Conservation (phyloP, 2,797 vertebrate genomes). For the Mycteria americana region DNA sequence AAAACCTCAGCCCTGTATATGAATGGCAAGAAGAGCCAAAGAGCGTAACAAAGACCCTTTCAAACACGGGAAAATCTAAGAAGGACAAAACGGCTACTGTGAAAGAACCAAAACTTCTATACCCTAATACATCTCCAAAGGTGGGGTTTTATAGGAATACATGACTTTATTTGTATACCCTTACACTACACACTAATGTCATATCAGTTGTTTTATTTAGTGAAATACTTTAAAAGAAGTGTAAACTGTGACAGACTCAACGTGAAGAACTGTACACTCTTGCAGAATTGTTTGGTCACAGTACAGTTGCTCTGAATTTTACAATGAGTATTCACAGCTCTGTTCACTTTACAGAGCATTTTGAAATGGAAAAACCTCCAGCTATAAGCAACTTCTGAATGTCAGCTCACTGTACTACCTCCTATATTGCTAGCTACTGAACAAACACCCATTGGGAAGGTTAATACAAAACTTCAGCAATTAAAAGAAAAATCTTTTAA, state of each 20-base stretch:
- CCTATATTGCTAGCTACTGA: background rate
- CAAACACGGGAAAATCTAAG: background rate
- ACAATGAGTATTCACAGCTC: background rate
- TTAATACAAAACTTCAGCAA: background rate
- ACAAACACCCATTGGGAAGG: background rate
- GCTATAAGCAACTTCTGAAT: background rate
- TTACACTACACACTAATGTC: background rate
- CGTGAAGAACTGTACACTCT: background rate
- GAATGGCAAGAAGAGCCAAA: background rate
- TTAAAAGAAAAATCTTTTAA: background rate
- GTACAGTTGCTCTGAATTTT: background rate
- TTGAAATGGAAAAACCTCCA: background rate
- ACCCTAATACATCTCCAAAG: background rate
- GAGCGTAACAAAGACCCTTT: slow-evolving; percentile 34
- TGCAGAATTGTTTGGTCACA: background rate
- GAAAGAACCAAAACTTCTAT: background rate
- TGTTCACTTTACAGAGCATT: background rate
- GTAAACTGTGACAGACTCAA: background rate
- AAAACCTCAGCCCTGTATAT: slow-evolving; percentile 14
- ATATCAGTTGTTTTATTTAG: background rate
- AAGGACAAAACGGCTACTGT: slow-evolving; percentile 4
- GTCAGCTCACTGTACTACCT: background rate
- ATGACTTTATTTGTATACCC: background rate
- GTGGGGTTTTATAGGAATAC: background rate
- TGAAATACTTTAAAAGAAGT: no score